These are phyloP conservation scores for Isaurus tuberculatus DNA, from an alignment of 92 coral and sea anemone species.

Conservation along the genomic window DNA sequence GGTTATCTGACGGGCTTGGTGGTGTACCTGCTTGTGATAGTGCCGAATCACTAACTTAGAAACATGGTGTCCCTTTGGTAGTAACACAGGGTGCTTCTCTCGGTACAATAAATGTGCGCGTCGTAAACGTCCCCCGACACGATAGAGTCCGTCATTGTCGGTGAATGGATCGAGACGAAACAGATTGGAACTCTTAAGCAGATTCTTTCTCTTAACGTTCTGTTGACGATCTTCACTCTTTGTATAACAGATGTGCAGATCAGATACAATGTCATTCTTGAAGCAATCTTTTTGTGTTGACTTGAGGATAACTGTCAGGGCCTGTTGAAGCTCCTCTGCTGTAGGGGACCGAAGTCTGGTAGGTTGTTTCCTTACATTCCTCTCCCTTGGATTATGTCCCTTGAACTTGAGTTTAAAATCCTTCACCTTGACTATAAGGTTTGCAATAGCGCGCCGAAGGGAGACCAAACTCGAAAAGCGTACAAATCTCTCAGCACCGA, in stretches of 20 bases:
- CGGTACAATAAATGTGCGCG: too few species aligned
- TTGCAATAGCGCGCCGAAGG: conserved; percentile 46
- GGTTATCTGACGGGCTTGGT: too few species aligned
- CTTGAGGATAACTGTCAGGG: conserved; percentile 18
- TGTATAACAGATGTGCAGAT: neutral
- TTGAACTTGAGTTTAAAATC: neutral
- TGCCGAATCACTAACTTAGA: too few species aligned
- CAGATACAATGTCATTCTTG: conserved; percentile 7
- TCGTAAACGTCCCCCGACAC: too few species aligned
- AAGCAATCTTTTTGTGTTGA: conserved; percentile 26
- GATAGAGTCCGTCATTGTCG: too few species aligned
- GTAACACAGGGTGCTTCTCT: too few species aligned
- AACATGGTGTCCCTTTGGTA: too few species aligned
- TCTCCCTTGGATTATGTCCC: conserved; percentile 7
- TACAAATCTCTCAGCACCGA: conserved; percentile 34
- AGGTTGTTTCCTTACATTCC: conserved; percentile 9
- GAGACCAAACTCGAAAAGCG: conserved; percentile 46
- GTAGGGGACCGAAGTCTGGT: conserved; percentile 19
- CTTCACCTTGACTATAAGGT: conserved; percentile 15
- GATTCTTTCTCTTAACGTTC: too few species aligned
- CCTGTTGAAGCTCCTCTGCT: conserved; percentile 34
- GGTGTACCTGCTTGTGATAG: too few species aligned
- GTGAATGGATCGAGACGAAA: too few species aligned
- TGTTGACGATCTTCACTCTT: too few species aligned
- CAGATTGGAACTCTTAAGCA: too few species aligned